Percentiles rank a stretch among this genome's conserved stretches.
Conservation (phyloP, 2,113 vertebrate genomes). For the Sinocyclocheilus grahami region DNA sequence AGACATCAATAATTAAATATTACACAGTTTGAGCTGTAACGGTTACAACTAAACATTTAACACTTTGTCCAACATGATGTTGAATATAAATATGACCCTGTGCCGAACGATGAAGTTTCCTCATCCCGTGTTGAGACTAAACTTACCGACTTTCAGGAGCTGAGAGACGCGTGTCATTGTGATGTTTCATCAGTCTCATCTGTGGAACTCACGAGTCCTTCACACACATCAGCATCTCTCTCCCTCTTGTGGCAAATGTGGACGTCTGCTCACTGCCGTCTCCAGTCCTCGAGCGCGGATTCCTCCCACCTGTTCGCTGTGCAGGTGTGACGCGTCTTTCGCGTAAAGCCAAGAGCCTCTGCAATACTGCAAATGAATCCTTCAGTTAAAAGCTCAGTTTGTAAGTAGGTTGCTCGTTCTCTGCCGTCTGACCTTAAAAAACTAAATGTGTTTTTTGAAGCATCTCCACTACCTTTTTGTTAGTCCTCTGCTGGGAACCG, state of each 20-base stretch:
- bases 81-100: not conserved
- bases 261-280: not conserved
- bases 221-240: slow-evolving; percentile 6
- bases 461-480: not conserved
- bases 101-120: not conserved
- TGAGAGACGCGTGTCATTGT: not conserved
- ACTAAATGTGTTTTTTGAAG: too few relatives aligned
- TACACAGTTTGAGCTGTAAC: not conserved
- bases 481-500: not conserved
- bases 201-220: not conserved
- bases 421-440: too few relatives aligned
- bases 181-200: not conserved
- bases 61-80: not conserved
- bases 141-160: slow-evolving; percentile 7
- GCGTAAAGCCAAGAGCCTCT: not conserved
- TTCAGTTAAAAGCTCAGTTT: not conserved
- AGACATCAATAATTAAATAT: not conserved
- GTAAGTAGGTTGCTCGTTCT: too few relatives aligned
- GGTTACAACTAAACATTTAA: not conserved
- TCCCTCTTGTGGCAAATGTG: slow-evolving; percentile 26
- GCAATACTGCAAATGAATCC: not conserved
- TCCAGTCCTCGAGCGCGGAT: too few relatives aligned
- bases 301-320: not conserved
- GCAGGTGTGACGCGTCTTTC: too few relatives aligned
- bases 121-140: not conserved